These are phyloP conservation scores for Rhinogobio ventralis DNA, from an alignment of 2,797 vertebrate species.

Conservation along the genomic window DNA sequence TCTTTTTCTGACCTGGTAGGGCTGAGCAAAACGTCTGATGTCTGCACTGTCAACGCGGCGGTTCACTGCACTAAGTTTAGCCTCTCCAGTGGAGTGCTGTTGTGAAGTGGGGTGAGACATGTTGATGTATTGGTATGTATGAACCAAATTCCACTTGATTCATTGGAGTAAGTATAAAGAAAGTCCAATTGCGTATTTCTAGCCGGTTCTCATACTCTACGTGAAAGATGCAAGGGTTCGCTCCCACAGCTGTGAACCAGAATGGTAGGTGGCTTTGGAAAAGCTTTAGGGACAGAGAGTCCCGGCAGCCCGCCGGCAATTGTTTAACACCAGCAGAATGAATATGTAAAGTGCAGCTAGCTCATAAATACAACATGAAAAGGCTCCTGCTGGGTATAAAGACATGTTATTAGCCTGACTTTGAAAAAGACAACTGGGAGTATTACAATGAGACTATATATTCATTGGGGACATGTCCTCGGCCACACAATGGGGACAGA, in stretches of 20 bases:
- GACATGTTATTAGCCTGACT: conserved; percentile 69
- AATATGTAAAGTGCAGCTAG: conserved; percentile 81
- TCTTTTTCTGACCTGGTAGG: conserved; percentile 30
- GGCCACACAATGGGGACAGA: conserved; percentile 61
- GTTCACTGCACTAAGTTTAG: conserved; percentile 44
- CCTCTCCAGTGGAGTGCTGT: conserved; percentile 45
- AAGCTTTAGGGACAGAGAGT: conserved; percentile 55
- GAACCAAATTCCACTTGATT: conserved; percentile 19
- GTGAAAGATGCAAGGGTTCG: conserved; percentile 58
- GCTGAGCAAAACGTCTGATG: conserved; percentile 41
- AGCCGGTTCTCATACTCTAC: conserved; percentile 48
- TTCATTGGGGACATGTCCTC: conserved; percentile 61
- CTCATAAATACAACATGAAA: conserved; percentile 81
- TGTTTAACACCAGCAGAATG: conserved; percentile 77
- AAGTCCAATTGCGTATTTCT: conserved; percentile 22
- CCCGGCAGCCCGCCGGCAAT: conserved; percentile 65
- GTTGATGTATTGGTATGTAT: conserved; percentile 41
- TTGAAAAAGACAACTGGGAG: conserved; percentile 68
- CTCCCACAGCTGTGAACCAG: conserved; percentile 57
- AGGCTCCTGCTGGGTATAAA: conserved; percentile 73
- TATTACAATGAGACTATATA: conserved; percentile 64
- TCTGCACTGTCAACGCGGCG: conserved; percentile 37
- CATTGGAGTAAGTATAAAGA: conserved; percentile 2
- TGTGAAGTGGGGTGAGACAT: conserved; percentile 45
- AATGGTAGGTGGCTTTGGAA: conserved; percentile 60